Percentiles rank a stretch among this genome's conserved stretches.
Conservation (phyloP, 2,888 invertebrate species). For the Melipona beecheii region DNA sequence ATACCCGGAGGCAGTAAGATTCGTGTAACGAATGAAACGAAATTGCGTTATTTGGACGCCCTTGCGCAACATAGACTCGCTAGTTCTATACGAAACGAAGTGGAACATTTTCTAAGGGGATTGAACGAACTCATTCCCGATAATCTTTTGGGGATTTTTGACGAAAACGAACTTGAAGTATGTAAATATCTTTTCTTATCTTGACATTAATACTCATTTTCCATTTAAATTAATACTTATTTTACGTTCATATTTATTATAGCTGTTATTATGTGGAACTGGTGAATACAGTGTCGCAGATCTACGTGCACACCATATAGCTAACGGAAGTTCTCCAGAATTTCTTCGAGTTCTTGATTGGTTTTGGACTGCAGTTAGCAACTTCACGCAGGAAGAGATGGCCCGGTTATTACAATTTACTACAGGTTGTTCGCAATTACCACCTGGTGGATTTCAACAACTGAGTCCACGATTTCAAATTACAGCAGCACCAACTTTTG, state of each 20-base stretch:
- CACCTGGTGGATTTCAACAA: conserved; percentile 95
- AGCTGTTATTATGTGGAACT: conserved; percentile 96
- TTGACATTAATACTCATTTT: background rate
- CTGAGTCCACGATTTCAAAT: conserved; percentile 96
- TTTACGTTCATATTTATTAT: conserved; percentile 68
- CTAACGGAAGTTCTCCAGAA: conserved; percentile 92
- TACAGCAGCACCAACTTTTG: conserved; percentile 94
- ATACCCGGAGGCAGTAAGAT: conserved; percentile 92
- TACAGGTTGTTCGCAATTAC: conserved; percentile 96
- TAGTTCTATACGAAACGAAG: conserved; percentile 92
- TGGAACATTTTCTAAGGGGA: conserved; percentile 95
- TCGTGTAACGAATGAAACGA: conserved; percentile 90
- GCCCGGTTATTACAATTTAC: conserved; percentile 96
- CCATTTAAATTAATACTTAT: no score
- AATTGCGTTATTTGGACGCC: conserved; percentile 93
- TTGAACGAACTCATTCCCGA: conserved; percentile 96
- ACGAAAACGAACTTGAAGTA: conserved; percentile 98
- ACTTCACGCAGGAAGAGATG: conserved; percentile 96
- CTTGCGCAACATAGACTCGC: conserved; percentile 95
- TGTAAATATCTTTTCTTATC: background rate
- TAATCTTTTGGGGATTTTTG: conserved; percentile 96
- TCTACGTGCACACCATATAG: conserved; percentile 94
- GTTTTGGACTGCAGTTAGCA: conserved; percentile 96
- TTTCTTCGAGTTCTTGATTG: conserved; percentile 94
- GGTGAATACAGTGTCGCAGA: conserved; percentile 96